Evolutionary conservation across 1,140 invertebrate genomes (phyloP), one percentile per base, ranked within the genome.

Genomic region (Drosophila kikkawai): DNA sequence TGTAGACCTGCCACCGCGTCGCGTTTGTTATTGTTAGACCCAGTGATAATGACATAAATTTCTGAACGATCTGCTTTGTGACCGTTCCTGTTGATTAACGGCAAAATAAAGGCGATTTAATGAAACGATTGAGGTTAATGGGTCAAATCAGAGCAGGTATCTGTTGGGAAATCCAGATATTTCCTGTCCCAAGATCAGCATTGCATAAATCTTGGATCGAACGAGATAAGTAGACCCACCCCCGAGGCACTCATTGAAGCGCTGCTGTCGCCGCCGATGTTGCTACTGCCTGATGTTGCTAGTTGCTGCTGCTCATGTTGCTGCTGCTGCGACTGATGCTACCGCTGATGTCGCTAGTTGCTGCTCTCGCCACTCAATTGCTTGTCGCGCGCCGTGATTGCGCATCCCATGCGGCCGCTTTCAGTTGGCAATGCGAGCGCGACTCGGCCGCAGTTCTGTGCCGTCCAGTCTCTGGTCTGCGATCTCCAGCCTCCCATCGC

Each of bases 381-480:
- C 37, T 82, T 81, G 81, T 74, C 85, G 81, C 79, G 75, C 85
- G 85, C 85, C 81, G 85, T 82, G 85, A 90, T 90, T 80, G 69
- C 82, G 78, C 78, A 69, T 84, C 85, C 68, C 69, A 71, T 51
- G 57, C 74, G 71, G 65, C 75, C 68, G 67, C 68, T 71, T 77
- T 91, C 48, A 91, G 88, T 88, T 77, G 75, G 75, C 69, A 53
- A 75, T 84, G 75, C 80, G 87, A 82, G 68, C 75, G 83, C 87
- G 80, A 80, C 83, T 82, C 79, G 83, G 66, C 78, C 78, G 73
- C 67, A 61, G 68, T 79, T 71, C 70, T 60, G 77, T 47, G 59
- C 69, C 64, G 59, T 59, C 37, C 59, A 57, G 39, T 29, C 74
- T 51, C 15, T 48, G 9, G 34, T 58, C 48, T 34, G 51, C 51